These are phyloP conservation scores for Sinocyclocheilus maitianheensis DNA, from an alignment of 2,113 vertebrate genomes.

Conservation along the genomic window DNA sequence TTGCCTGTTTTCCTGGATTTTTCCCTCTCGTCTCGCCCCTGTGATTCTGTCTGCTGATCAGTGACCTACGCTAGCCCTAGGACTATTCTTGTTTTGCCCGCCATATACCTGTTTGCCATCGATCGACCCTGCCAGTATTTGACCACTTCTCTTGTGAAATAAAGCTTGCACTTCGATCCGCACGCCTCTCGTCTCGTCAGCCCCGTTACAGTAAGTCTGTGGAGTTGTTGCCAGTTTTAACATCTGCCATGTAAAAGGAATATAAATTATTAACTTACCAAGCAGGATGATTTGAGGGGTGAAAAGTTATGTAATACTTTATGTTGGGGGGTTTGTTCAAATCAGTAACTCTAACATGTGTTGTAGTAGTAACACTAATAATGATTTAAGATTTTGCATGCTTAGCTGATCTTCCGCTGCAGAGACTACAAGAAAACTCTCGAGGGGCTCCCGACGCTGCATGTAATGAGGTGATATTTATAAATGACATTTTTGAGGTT, in stretches of 20 bases:
- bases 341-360: background rate
- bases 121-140: too few relatives aligned
- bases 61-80: too few relatives aligned
- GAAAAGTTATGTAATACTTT: background rate
- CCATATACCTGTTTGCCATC: too few relatives aligned
- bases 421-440: background rate
- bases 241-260: background rate
- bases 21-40: too few relatives aligned
- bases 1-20: too few relatives aligned
- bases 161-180: too few relatives aligned
- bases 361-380: background rate
- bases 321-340: background rate
- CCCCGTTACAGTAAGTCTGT: background rate
- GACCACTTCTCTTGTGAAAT: too few relatives aligned
- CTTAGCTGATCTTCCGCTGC: background rate
- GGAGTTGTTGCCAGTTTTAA: background rate
- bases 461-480: constrained; percentile 26
- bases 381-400: background rate
- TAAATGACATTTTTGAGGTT: constrained; percentile 37
- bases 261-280: background rate
- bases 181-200: too few relatives aligned
- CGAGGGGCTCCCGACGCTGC: background rate
- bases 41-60: too few relatives aligned
- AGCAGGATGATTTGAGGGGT: too few relatives aligned
- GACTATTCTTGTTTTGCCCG: too few relatives aligned